Percentiles rank a stretch among this genome's conserved stretches.
Conservation (phyloP, 1,140 invertebrate genomes). For the Rhizoglyphus robini region DNA sequence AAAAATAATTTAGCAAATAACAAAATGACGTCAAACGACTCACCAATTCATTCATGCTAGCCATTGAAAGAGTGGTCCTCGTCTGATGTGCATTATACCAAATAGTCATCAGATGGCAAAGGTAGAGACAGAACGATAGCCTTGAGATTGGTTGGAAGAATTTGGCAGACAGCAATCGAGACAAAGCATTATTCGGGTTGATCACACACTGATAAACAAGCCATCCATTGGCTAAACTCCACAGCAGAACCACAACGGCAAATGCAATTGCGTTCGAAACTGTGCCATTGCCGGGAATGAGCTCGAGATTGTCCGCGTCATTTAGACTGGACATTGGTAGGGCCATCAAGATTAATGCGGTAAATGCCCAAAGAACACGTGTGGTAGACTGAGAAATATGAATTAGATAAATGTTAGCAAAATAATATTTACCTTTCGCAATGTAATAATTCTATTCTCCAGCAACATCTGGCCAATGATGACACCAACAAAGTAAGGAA, state of each 20-base stretch:
- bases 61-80: background rate
- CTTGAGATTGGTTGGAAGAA: slow-evolving; percentile 11
- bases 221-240: background rate
- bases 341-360: background rate
- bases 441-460: background rate
- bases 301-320: background rate
- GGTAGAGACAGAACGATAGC: slow-evolving; percentile 9
- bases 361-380: background rate
- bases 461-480: background rate
- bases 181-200: background rate
- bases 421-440: background rate
- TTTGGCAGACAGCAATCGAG: slow-evolving; percentile 2
- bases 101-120: slow-evolving; percentile 13
- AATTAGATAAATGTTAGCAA: background rate
- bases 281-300: background rate
- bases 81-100: slow-evolving; percentile 13
- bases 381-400: background rate
- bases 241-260: background rate
- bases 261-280: background rate
- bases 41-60: background rate
- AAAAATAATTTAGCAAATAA: background rate
- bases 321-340: background rate
- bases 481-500: slow-evolving; percentile 10
- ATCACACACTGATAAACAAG: slow-evolving; percentile 14
- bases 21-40: background rate